A percentile compares a stretch with the other conserved stretches of the same genome.
These are phyloP conservation scores for Adelges cooleyi DNA, from an alignment of 1,140 invertebrate species.

Conservation along the genomic window DNA sequence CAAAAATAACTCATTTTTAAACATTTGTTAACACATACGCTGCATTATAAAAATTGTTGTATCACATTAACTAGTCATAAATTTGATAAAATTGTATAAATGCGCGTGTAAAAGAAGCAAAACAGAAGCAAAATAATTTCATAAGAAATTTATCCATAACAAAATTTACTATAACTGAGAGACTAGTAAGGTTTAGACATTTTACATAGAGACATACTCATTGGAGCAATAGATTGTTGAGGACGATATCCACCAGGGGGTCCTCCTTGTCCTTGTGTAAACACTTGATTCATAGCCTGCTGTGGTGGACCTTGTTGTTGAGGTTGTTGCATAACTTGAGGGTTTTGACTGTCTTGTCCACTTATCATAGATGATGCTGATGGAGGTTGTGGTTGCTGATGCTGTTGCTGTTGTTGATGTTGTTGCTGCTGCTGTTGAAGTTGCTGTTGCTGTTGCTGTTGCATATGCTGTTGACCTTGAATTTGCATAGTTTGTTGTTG, in stretches of 20 bases:
- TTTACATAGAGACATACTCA: constrained; percentile 10
- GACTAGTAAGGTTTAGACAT: too few species aligned
- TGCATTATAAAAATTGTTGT: too few species aligned
- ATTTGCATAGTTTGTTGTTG: neutral
- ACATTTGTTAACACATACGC: too few species aligned
- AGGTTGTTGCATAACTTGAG: neutral
- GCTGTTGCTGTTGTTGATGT: neutral
- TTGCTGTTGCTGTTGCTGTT: neutral
- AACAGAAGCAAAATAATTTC: too few species aligned
- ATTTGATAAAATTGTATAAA: too few species aligned
- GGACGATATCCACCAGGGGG: constrained; percentile 5
- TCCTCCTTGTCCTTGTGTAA: constrained; percentile 6
- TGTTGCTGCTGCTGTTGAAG: neutral
- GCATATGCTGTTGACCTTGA: constrained; percentile 11
- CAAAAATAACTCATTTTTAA: too few species aligned
- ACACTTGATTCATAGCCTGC: constrained; percentile 7
- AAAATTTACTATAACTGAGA: neutral
- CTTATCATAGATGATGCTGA: neutral
- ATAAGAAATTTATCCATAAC: neutral
- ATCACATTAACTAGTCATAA: too few species aligned
- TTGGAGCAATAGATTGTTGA: constrained; percentile 8
- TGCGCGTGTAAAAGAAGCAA: too few species aligned
- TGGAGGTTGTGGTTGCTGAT: neutral
- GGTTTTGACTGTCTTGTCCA: neutral
- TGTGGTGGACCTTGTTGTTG: constrained; percentile 4